phyloP scores from a whole-genome alignment of 2,797 vertebrate genomes.

The Acomys russatus region DNA sequence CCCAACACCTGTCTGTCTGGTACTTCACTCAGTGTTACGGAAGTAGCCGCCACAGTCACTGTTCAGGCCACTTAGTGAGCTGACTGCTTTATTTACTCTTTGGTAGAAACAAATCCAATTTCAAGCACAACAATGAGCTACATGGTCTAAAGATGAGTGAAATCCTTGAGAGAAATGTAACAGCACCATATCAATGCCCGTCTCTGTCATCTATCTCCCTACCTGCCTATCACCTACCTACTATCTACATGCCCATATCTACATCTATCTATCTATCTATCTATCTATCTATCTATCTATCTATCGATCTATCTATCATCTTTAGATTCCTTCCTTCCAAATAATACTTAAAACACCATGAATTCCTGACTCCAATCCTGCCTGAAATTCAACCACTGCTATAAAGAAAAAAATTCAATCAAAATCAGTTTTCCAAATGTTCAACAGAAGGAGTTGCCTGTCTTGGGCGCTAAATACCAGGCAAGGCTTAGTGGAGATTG shows the following conservation, averaged over 20 bases:
- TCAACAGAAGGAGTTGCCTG: neutral
- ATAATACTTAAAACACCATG: neutral
- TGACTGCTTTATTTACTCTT: neutral
- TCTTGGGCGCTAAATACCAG: neutral
- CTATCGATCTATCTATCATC: neutral
- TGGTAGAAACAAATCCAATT: neutral
- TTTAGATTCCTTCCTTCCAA: neutral
- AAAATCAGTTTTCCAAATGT: neutral
- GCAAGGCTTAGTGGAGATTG: neutral
- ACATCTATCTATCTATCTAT: neutral
- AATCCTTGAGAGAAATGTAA: neutral
- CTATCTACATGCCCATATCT: neutral
- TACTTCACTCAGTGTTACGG: neutral
- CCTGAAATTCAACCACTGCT: neutral
- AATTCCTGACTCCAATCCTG: neutral
- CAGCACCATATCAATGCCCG: neutral
- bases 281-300: neutral
- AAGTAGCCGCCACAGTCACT: neutral
- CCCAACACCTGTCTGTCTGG: neutral
- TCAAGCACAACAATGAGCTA: neutral
- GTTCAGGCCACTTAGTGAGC: neutral
- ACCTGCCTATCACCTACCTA: neutral
- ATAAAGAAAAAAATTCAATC: neutral
- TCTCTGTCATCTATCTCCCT: neutral
- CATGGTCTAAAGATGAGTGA: neutral